Evolutionary conservation across 2,113 vertebrate species (phyloP).

Genomic region (Asarcornis scutulata): DNA sequence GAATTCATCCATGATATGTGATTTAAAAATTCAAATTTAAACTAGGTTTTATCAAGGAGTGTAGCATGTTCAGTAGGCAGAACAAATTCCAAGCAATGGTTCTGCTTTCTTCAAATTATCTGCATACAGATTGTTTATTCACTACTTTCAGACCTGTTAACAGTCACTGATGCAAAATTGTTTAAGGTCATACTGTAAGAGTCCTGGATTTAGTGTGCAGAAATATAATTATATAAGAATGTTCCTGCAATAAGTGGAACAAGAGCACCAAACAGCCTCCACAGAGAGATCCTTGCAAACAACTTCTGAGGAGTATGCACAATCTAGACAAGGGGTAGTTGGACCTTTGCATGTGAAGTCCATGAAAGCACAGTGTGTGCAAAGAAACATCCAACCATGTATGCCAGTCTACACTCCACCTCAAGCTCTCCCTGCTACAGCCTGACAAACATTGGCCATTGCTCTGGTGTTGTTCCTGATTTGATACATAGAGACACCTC

Average conservation of each 20-base stretch:
- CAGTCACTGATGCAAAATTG: not conserved
- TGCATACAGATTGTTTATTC: not conserved
- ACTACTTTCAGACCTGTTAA: not conserved
- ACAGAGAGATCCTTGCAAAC: not conserved
- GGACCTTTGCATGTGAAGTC: not conserved
- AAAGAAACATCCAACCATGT: accelerated
- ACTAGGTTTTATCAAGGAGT: not conserved
- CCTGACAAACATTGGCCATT: not conserved
- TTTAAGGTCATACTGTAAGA: not conserved
- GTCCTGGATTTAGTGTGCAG: not conserved
- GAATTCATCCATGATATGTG: not conserved
- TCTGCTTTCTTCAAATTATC: not conserved
- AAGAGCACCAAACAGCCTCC: not conserved
- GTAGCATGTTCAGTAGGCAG: not conserved
- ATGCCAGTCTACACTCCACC: not conserved
- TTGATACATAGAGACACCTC: not conserved
- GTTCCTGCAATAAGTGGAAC: not conserved
- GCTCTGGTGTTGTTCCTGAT: not conserved
- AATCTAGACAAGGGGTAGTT: not conserved
- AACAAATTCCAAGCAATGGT: not conserved
- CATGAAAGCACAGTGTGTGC: accelerated
- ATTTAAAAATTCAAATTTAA: not conserved
- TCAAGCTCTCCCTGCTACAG: not conserved
- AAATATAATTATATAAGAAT: not conserved
- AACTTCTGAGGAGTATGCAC: not conserved